A percentile compares a stretch with the other conserved stretches of the same genome.
Evolutionary conservation across 2,797 vertebrate species (phyloP).

Genomic region (Sus cebifrons): DNA sequence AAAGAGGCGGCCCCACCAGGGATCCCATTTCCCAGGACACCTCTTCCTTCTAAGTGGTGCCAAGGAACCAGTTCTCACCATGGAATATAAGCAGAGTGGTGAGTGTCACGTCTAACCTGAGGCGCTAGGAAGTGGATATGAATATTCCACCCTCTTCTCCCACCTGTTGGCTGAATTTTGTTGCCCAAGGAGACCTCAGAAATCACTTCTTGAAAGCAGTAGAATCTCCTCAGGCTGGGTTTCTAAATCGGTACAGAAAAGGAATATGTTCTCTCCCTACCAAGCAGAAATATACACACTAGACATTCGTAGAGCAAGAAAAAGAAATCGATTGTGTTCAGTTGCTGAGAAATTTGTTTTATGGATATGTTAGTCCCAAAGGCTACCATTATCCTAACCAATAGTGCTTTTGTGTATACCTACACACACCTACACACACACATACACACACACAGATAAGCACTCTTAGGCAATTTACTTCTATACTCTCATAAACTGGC

Average conservation of each 20-base stretch:
- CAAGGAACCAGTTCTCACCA: neutral
- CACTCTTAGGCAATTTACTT: neutral
- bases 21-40: neutral
- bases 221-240: neutral
- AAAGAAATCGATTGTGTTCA: neutral
- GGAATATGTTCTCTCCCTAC: neutral
- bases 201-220: neutral
- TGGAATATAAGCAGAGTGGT: neutral
- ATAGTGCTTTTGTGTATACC: neutral
- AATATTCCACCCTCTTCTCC: neutral
- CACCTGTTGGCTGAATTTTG: neutral
- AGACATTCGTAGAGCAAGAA: neutral
- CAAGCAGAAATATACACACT: neutral
- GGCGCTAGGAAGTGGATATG: neutral
- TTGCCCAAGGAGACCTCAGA: neutral
- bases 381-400: neutral
- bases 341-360: neutral
- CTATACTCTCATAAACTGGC: neutral
- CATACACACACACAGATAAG: neutral
- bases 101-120: neutral
- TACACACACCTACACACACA: neutral
- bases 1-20: rapidly evolving
- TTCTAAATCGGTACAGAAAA: neutral
- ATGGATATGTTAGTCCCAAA: conserved; percentile 13
- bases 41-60: neutral